Base-by-base conservation (phyloP, 2,888 invertebrate species). In the Cantharis nigra region DNA sequence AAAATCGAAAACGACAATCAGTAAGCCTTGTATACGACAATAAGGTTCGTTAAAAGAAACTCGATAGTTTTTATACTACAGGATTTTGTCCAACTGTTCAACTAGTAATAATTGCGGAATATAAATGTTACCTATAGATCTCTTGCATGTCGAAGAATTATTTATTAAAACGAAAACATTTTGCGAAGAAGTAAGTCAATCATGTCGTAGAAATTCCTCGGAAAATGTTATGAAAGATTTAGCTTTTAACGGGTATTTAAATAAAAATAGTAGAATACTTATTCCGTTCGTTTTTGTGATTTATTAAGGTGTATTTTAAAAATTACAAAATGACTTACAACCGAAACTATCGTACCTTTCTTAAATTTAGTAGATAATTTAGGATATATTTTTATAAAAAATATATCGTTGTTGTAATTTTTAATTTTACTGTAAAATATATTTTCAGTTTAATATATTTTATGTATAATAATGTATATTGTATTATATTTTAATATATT, bases 201-300 rank as follows among this genome's bases (percentile, higher is more conserved):
- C 79, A 77, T 70, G 62, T 26, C 28, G 70, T 69, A 14, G 62
- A 77, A 26, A 75, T 79, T 79, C 72, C 18, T 76, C 63, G 74
- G 65, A 79, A 79, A 79, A 76, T 72, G 76, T 74, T 28, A 16
- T 49, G 23, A 11, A 65, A 63, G 23, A 30, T 67, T 64, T 76
- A 78, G 76, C 75, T 80, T 81, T 79, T 87, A 83, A 88, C 88
- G 88, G 88, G 88, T 88, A 88, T 88, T 88, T 87, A 86, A 86
- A 85, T 83, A 86, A 86, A 84, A 84, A 82, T 67, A 67, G 69
- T 86, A 85, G 83, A 85, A 83, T 85, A 69, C 74, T 83, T 86
- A 87, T 88, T 88, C 88, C 88, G 88, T 88, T 88, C 88, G 84
- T 85, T 83, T 84, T 85, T 88, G 88, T 88, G 88, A 88, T 88